Evolutionary conservation across 1,140 invertebrate species (phyloP).

Genomic region (Eulimnadia texana): DNA sequence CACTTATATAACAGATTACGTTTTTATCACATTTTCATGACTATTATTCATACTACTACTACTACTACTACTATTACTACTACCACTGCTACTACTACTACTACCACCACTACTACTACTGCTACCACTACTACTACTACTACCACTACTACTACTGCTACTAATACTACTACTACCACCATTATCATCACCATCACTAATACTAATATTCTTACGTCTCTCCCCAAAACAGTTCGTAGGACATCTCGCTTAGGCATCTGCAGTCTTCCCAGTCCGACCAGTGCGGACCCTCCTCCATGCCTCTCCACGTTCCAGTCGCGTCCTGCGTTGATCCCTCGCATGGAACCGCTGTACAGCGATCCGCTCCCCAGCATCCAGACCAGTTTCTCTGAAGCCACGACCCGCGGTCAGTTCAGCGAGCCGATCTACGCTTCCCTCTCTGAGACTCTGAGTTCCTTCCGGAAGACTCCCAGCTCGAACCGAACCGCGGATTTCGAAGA

Average conservation of each 20-base stretch:
- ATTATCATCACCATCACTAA: not conserved
- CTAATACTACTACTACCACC: too few relatives aligned
- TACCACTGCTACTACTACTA: too few relatives aligned
- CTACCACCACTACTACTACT: too few relatives aligned
- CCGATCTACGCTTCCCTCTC: constrained; percentile 38
- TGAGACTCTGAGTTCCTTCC: constrained; percentile 23
- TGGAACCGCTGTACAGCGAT: constrained; percentile 15
- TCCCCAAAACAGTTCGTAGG: not conserved
- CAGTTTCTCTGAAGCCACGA: constrained; percentile 19
- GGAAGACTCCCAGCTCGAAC: constrained; percentile 1
- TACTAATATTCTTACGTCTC: not conserved
- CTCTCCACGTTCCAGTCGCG: not conserved
- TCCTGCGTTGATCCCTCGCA: not conserved
- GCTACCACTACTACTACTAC: too few relatives aligned
- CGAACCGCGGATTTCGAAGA: constrained; percentile 15
- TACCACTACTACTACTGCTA: too few relatives aligned
- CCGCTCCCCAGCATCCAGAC: constrained; percentile 1
- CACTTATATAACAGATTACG: too few relatives aligned
- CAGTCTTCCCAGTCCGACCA: not conserved
- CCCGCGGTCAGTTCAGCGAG: constrained; percentile 24
- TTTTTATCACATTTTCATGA: too few relatives aligned
- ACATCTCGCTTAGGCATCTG: not conserved
- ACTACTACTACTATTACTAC: too few relatives aligned
- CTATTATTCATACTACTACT: too few relatives aligned
- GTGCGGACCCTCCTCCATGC: not conserved